Conservation (phyloP, 2,797 vertebrate species). For the Psittacula echo region DNA sequence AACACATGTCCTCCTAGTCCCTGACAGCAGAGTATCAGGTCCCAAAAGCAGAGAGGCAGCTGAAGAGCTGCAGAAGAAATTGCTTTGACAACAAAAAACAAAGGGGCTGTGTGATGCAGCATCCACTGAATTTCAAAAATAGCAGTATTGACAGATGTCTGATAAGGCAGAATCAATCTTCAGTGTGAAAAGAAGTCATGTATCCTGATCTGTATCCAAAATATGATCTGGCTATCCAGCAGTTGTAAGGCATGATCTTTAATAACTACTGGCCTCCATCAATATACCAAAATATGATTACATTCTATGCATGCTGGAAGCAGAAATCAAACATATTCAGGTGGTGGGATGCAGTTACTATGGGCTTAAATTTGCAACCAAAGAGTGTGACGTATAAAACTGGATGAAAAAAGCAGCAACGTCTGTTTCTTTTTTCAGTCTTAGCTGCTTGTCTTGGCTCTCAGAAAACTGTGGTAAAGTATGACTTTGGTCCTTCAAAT, state of each 20-base stretch:
- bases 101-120: background rate
- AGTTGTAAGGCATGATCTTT: background rate
- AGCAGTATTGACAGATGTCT: background rate
- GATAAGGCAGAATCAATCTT: background rate
- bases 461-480: background rate
- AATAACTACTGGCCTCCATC: background rate
- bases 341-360: background rate
- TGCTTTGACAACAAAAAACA: background rate
- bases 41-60: background rate
- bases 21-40: background rate
- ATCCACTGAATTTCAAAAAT: constrained; percentile 4
- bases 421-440: background rate
- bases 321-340: background rate
- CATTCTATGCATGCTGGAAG: background rate
- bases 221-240: background rate
- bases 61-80: constrained; percentile 6
- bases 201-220: background rate
- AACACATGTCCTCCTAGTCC: background rate
- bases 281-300: background rate
- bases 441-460: background rate
- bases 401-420: background rate
- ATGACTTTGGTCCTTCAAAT: background rate
- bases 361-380: background rate
- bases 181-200: background rate
- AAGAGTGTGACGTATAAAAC: background rate